Evolutionary conservation across 2,888 invertebrate genomes (phyloP).

Genomic region (Lissonota sp.): DNA sequence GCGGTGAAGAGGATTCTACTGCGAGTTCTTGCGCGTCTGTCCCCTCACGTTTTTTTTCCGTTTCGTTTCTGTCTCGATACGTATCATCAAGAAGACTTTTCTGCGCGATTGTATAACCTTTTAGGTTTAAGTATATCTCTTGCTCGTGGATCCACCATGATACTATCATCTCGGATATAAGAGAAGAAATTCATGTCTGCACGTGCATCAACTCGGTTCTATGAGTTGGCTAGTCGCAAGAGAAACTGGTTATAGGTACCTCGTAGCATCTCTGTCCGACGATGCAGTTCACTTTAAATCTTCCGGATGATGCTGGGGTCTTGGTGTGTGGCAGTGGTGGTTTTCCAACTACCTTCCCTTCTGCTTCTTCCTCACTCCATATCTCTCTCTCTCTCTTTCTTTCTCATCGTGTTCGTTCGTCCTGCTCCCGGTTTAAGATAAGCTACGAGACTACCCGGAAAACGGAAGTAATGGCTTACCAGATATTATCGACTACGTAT

Average conservation of each 20-base stretch:
- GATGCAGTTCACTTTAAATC: constrained; percentile 77
- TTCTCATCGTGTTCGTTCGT: constrained; percentile 72
- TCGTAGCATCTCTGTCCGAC: constrained; percentile 61
- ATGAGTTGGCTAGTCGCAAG: constrained; percentile 23
- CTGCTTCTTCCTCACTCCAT: constrained; percentile 27
- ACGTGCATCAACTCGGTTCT: constrained; percentile 41
- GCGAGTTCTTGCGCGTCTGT: constrained; percentile 29
- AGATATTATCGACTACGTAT: constrained; percentile 79
- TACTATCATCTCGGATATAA: not conserved
- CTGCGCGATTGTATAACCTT: not conserved
- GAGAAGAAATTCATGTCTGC: constrained; percentile 37
- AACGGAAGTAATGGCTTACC: constrained; percentile 81
- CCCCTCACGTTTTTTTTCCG: constrained; percentile 11
- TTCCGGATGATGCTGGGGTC: constrained; percentile 71
- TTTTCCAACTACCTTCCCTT: constrained; percentile 31
- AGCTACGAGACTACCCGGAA: constrained; percentile 76
- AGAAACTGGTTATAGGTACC: constrained; percentile 58
- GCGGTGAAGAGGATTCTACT: constrained; percentile 47
- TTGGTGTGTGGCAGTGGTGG: constrained; percentile 23
- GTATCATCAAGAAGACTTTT: not conserved
- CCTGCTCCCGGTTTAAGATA: constrained; percentile 75
- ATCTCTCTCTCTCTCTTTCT: constrained; percentile 37
- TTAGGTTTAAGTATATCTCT: constrained; percentile 4
- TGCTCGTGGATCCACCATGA: not conserved
- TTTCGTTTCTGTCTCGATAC: constrained; percentile 24